Conservation (phyloP, 2,797 vertebrate species). For the Sphaeramia orbicularis region DNA sequence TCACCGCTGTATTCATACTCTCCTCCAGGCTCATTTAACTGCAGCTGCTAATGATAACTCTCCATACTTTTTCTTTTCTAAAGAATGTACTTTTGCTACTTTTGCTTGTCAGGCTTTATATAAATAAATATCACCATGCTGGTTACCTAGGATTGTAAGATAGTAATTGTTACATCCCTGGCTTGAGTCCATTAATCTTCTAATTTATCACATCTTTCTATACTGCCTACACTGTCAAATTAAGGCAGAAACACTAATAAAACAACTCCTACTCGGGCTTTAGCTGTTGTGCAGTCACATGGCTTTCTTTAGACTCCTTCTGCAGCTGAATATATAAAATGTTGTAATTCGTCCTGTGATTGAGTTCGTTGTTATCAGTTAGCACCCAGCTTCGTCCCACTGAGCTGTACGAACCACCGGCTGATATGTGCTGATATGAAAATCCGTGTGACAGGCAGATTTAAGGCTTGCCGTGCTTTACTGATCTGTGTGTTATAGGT, state of each 20-base stretch:
- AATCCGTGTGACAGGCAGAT: conserved; percentile 50
- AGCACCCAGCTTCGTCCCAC: conserved; percentile 9
- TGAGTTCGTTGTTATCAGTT: conserved; percentile 9
- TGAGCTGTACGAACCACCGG: conserved; percentile 27
- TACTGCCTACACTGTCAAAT: background rate
- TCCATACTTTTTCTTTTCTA: no score
- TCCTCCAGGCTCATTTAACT: no score
- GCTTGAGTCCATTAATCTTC: background rate
- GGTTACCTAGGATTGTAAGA: no score
- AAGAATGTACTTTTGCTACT: no score
- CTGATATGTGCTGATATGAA: conserved; percentile 57
- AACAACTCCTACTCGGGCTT: background rate
- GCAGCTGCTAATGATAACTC: no score
- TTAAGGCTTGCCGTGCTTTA: conserved; percentile 39
- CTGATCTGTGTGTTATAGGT: conserved; percentile 41
- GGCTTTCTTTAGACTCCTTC: background rate
- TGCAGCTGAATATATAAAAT: background rate
- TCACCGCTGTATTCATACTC: no score
- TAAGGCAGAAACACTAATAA: background rate
- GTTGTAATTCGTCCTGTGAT: conserved; percentile 5
- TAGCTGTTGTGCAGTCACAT: background rate
- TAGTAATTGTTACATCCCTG: background rate
- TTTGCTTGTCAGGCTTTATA: no score
- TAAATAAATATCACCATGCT: no score
- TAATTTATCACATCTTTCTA: background rate